Conservation (phyloP, 2,888 invertebrate genomes). For the Matsumyia berberina region DNA sequence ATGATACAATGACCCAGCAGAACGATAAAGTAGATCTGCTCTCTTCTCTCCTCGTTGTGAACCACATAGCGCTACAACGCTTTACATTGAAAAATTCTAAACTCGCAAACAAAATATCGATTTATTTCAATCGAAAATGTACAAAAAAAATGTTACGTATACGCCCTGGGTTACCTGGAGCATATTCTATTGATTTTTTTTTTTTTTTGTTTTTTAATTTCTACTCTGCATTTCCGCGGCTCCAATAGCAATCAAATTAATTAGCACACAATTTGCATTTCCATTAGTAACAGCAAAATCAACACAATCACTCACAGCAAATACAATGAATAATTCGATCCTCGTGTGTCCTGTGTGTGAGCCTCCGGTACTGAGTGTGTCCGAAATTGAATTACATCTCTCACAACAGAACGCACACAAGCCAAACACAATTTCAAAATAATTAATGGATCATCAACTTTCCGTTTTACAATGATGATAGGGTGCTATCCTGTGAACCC, state of each 20-base stretch:
- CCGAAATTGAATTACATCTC: conserved; percentile 34
- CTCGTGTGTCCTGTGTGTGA: neutral
- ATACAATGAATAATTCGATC: conserved; percentile 45
- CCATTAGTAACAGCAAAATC: conserved; percentile 47
- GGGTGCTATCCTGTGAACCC: neutral
- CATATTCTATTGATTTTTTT: neutral
- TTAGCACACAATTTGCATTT: conserved; percentile 52
- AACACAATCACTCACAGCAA: conserved; percentile 38
- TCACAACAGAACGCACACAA: conserved; percentile 7
- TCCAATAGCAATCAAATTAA: conserved; percentile 37
- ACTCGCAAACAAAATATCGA: neutral
- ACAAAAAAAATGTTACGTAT: conserved; percentile 36
- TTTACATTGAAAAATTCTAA: too few species aligned
- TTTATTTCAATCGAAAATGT: neutral
- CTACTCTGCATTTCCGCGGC: neutral
- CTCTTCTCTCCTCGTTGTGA: too few species aligned
- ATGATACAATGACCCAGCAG: too few species aligned
- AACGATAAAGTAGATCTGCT: too few species aligned
- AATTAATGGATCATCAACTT: conserved; percentile 52
- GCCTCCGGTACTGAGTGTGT: neutral
- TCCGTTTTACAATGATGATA: neutral
- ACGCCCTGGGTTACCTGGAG: conserved; percentile 13
- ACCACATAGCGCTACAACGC: too few species aligned
- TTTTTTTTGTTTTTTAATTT: neutral
- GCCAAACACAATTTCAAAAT: conserved; percentile 38